phyloP scores from a whole-genome alignment of 2,888 invertebrate species.

The Lasioglossum villosulum region DNA sequence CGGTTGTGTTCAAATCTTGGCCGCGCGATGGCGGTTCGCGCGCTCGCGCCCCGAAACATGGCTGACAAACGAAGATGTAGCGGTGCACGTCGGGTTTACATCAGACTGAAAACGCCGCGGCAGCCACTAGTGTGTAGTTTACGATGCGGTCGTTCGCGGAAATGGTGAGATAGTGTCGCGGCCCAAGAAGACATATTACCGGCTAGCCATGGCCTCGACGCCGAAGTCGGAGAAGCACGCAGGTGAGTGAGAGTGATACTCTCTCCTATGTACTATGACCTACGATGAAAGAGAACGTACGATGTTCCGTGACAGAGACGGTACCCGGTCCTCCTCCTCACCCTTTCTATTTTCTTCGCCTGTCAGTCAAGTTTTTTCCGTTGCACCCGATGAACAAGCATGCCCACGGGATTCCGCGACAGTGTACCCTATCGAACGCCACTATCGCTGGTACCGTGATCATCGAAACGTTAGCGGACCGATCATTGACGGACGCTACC shows the following conservation, averaged over 20 bases:
- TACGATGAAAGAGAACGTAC: constrained; percentile 52
- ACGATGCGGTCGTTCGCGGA: constrained; percentile 77
- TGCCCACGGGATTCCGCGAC: constrained; percentile 3
- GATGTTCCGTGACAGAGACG: constrained; percentile 43
- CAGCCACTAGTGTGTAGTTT: constrained; percentile 76
- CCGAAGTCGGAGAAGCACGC: constrained; percentile 83
- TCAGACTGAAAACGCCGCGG: constrained; percentile 81
- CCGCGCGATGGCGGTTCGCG: constrained; percentile 73
- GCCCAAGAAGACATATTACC: constrained; percentile 66
- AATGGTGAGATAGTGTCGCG: constrained; percentile 80
- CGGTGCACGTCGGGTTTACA: constrained; percentile 83
- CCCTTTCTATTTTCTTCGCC: constrained; percentile 22
- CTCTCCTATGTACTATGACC: constrained; percentile 55
- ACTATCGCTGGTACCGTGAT: constrained; percentile 24
- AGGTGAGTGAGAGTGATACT: constrained; percentile 75
- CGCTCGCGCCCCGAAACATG: constrained; percentile 79
- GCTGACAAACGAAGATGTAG: constrained; percentile 84
- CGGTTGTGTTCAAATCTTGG: constrained; percentile 43
- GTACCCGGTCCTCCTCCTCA: constrained; percentile 31
- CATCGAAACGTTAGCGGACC: constrained; percentile 37
- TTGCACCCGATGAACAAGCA: neutral
- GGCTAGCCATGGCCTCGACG: constrained; percentile 81
- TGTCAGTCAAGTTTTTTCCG: constrained; percentile 32
- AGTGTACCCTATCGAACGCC: constrained; percentile 21
- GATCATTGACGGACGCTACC: constrained; percentile 63